Base-by-base conservation (phyloP, 2,797 vertebrate species). In the Microctenopoma stevenorrisi region DNA sequence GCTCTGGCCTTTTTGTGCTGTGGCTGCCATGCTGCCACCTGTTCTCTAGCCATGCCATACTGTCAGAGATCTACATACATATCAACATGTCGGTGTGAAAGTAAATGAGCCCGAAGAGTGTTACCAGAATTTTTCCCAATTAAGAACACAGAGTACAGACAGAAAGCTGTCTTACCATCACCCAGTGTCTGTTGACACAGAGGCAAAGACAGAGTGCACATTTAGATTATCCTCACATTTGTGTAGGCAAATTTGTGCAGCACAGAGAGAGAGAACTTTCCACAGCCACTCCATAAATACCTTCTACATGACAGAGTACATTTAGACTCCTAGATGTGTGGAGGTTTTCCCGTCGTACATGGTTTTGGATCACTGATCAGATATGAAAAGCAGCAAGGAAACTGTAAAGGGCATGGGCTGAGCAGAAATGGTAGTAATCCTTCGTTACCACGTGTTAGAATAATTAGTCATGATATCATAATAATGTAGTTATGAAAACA, bases 151-250 rank as follows among this genome's bases (percentile, higher is more conserved):
- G 11, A 46, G 30, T 5, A 50, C 6, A 47, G 12, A 18, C 3
- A 40, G 30, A 37, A 56, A 16, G 4, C 9, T 64, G 25, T 66
- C 67, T 43, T 92, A 96, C 95, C 94, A 0, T 93, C 92, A 55
- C 88, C 79, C 64, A 94, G 63, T 92, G 92, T 55, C 90, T 88
- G 51, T 90, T 90, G 72, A 93, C 90, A 16, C 93, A 86, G 48
- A 92, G 86, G 0, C 88, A 28, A 18, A 52, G 13, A 58, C 33
- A 42, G 12, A 4, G 64, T 0, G 15, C n/a, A 30, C 0, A 0
- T 52, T 51, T 14, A 76, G 13, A 64, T 64, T 2, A 52, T 15
- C 55, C 38, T 58, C 58, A 65, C 22, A 86, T 85, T 85, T 86
- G 76, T 65, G 7, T 83, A 86, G 47, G 72, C 82, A 88, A 88